phyloP scores from a whole-genome alignment of 2,113 vertebrate genomes.

The Rhinolophus sinicus region DNA sequence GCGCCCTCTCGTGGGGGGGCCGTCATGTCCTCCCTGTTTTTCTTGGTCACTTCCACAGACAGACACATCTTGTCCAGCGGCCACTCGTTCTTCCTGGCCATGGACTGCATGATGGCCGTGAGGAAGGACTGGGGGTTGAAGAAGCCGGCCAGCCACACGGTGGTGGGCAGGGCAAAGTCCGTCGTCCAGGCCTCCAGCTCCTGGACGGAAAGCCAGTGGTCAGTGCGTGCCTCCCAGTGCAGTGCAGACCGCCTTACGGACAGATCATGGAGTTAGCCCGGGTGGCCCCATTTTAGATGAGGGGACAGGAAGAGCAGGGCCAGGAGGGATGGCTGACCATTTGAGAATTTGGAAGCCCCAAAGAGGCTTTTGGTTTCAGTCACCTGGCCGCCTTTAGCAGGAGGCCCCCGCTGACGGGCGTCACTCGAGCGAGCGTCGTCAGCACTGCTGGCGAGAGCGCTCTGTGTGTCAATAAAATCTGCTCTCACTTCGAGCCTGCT shows the following conservation, averaged over 20 bases:
- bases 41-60: conserved; percentile 88
- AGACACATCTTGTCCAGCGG: conserved; percentile 89
- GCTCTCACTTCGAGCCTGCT: rapidly evolving
- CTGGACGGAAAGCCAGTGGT: conserved; percentile 65
- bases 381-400: not conserved
- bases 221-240: too few species aligned
- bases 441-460: too few species aligned
- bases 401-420: rapidly evolving
- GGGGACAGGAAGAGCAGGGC: not conserved
- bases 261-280: too few species aligned
- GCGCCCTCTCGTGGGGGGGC: conserved; percentile 86
- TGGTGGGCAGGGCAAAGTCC: conserved; percentile 85
- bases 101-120: conserved; percentile 88
- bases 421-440: not conserved
- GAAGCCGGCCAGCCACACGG: conserved; percentile 87
- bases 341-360: not conserved
- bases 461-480: not conserved
- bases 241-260: too few species aligned
- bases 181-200: conserved; percentile 87
- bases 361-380: too few species aligned
- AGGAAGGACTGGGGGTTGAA: conserved; percentile 90
- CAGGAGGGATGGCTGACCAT: not conserved
- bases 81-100: conserved; percentile 88
- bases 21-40: conserved; percentile 83
- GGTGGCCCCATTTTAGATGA: not conserved